phyloP scores from a whole-genome alignment of 2,113 vertebrate genomes.

The Cynopterus brachyotis region DNA sequence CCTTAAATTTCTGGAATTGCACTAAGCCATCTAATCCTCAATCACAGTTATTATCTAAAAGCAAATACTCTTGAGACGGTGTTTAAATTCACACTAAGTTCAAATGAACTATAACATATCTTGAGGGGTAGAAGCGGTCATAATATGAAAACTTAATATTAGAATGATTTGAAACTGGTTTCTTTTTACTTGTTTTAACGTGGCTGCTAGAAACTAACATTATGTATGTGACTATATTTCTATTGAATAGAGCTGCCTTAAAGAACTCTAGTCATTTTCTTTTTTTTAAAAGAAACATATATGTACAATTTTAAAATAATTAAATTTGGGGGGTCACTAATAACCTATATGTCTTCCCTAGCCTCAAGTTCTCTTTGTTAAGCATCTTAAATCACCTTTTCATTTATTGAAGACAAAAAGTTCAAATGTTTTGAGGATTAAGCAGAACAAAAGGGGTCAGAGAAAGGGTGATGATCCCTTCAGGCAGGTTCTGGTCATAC shows the following conservation, averaged over 20 bases:
- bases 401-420: not conserved
- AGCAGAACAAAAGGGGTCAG: not conserved
- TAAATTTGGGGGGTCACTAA: not conserved
- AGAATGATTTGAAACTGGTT: not conserved
- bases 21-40: not conserved
- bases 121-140: not conserved
- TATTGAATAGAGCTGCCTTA: not conserved
- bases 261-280: not conserved
- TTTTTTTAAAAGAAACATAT: not conserved
- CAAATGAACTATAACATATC: not conserved
- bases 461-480: not conserved
- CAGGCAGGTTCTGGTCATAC: not conserved
- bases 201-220: not conserved
- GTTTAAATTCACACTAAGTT: not conserved
- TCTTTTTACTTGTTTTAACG: not conserved
- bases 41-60: not conserved
- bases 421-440: not conserved
- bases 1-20: not conserved
- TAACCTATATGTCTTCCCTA: not conserved
- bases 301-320: not conserved
- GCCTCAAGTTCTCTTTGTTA: not conserved
- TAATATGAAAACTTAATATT: not conserved
- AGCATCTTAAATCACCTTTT: not conserved
- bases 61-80: not conserved
- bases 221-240: not conserved